A percentile compares a stretch with the other conserved stretches of the same genome.
These are phyloP conservation scores for Parasteatoda tepidariorum DNA, from an alignment of 1,140 invertebrate species.

Conservation along the genomic window DNA sequence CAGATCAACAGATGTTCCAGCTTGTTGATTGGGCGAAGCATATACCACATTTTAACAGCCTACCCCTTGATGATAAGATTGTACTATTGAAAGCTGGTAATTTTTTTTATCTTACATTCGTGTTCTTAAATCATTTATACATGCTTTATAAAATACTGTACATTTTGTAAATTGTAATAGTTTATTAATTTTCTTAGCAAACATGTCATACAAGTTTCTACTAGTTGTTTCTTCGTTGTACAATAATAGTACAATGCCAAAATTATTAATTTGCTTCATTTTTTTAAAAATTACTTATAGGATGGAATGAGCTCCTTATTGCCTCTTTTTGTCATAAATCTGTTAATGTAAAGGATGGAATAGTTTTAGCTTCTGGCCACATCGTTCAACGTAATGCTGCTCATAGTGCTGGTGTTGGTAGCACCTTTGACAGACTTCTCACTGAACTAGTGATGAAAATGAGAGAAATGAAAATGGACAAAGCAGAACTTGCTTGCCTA, in stretches of 20 bases:
- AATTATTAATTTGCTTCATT: too few species aligned
- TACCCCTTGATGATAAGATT: constrained; percentile 92
- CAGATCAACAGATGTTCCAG: constrained; percentile 92
- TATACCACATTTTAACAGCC: constrained; percentile 91
- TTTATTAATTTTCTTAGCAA: too few species aligned
- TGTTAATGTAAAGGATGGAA: constrained; percentile 82
- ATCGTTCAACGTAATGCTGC: constrained; percentile 87
- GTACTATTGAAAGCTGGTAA: constrained; percentile 79
- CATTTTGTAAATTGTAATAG: too few species aligned
- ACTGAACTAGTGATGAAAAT: constrained; percentile 95
- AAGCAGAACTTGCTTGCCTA: constrained; percentile 93
- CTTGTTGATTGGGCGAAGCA: constrained; percentile 97
- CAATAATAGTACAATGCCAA: too few species aligned
- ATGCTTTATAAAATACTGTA: too few species aligned
- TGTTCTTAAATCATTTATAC: too few species aligned
- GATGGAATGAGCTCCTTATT: constrained; percentile 96
- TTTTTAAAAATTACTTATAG: too few species aligned
- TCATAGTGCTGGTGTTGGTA: constrained; percentile 81
- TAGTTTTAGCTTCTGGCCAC: constrained; percentile 80
- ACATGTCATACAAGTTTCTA: too few species aligned
- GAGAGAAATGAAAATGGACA: constrained; percentile 96
- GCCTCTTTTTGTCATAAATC: constrained; percentile 95
- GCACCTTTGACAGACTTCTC: constrained; percentile 92
- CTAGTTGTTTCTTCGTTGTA: too few species aligned
- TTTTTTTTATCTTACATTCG: neutral